These are phyloP conservation scores for Sigmodon hispidus DNA, from an alignment of 2,113 vertebrate genomes.

Conservation along the genomic window DNA sequence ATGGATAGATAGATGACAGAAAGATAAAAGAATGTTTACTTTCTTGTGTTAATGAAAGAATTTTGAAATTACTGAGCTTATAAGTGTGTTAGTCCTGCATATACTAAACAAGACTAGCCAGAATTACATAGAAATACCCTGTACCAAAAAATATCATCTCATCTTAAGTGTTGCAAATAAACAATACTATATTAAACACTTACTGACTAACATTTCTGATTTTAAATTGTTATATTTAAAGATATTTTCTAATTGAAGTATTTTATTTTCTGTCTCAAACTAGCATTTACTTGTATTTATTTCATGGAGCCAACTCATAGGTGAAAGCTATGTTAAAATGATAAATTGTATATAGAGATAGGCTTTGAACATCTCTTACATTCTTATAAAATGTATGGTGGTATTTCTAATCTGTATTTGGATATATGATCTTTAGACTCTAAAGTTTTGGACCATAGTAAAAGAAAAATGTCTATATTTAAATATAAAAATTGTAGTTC, in stretches of 20 bases:
- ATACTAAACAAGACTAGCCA: not conserved
- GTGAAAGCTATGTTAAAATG: not conserved
- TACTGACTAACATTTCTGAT: not conserved
- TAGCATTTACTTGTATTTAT: not conserved
- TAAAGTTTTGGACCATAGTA: not conserved
- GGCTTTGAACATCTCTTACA: not conserved
- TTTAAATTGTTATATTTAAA: not conserved
- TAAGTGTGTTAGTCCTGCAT: not conserved
- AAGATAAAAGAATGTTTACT: not conserved
- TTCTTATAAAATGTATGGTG: not conserved
- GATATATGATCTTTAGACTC: not conserved
- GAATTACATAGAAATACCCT: not conserved
- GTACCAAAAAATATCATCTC: not conserved
- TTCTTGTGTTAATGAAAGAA: not conserved
- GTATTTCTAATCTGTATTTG: not conserved
- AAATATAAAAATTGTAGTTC: not conserved
- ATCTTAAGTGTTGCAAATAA: not conserved
- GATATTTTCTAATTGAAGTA: constrained; percentile 7
- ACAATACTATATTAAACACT: not conserved
- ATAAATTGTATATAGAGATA: not conserved
- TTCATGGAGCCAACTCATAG: not conserved
- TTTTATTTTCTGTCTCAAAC: not conserved
- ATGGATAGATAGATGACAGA: too few relatives aligned
- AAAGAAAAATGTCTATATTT: not conserved
- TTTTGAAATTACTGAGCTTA: not conserved